Evolutionary conservation across 2,888 invertebrate species (phyloP).

Genomic region (Malacosoma neustria): DNA sequence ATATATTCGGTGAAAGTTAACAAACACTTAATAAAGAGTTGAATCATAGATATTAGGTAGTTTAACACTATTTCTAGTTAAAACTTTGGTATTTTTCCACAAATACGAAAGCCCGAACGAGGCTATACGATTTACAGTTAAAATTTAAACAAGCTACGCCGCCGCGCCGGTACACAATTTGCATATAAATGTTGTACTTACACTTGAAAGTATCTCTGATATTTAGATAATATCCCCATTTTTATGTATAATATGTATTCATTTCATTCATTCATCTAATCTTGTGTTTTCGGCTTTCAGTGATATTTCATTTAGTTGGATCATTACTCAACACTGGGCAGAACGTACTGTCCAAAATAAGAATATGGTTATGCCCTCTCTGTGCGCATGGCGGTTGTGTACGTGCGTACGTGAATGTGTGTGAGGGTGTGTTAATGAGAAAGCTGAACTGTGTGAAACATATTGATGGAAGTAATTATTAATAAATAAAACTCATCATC

Average conservation of each 20-base stretch:
- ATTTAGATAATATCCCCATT: not conserved
- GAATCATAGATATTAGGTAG: not conserved
- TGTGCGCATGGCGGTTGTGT: no score
- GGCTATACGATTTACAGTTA: not conserved
- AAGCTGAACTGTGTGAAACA: no score
- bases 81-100: not conserved
- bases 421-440: no score
- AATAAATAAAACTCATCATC: no score
- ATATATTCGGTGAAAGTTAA: not conserved
- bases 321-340: no score
- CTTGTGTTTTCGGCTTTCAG: no score
- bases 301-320: no score
- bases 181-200: not conserved
- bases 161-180: not conserved
- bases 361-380: no score
- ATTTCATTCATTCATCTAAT: not conserved
- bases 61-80: not conserved
- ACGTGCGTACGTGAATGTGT: no score
- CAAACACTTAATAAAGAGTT: not conserved
- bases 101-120: not conserved
- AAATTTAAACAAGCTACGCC: not conserved
- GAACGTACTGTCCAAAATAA: no score
- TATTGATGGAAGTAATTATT: no score
- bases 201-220: not conserved
- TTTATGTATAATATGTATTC: not conserved